Percentiles rank a stretch among this genome's conserved stretches.
These are phyloP conservation scores for Diabrotica undecimpunctata DNA, from an alignment of 1,140 invertebrate species.

Conservation along the genomic window DNA sequence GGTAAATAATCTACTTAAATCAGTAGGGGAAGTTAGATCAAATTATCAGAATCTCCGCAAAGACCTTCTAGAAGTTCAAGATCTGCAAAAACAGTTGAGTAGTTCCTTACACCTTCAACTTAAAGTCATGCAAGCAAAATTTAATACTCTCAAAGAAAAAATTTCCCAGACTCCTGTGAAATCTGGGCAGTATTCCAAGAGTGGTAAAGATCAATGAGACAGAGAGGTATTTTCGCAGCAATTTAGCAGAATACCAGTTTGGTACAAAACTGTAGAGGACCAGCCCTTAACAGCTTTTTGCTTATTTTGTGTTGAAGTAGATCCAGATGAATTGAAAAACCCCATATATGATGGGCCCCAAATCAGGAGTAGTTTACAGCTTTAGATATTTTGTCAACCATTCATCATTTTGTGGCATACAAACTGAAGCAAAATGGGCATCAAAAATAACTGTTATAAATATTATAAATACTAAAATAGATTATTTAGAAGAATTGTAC, in stretches of 20 bases:
- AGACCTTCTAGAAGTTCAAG: constrained; percentile 44
- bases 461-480: not conserved
- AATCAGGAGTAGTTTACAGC: not conserved
- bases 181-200: not conserved
- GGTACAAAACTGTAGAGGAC: constrained; percentile 14
- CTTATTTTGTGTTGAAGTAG: constrained; percentile 8
- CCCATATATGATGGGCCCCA: not conserved
- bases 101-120: constrained; percentile 41
- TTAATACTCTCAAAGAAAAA: constrained; percentile 41
- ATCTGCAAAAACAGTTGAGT: constrained; percentile 45
- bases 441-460: not conserved
- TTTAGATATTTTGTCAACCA: not conserved
- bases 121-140: constrained; percentile 44
- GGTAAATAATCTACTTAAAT: constrained; percentile 41
- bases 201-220: constrained; percentile 5
- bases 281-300: constrained; percentile 6
- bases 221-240: constrained; percentile 1
- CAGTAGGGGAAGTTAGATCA: constrained; percentile 44
- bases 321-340: not conserved
- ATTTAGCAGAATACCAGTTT: constrained; percentile 7
- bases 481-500: not conserved
- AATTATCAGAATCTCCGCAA: constrained; percentile 46
- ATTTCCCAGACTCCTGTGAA: constrained; percentile 12
- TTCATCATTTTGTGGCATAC: not conserved
- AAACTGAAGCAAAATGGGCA: not conserved